Conservation (phyloP, 1,140 invertebrate genomes). For the Panagrolaimus sp. region DNA sequence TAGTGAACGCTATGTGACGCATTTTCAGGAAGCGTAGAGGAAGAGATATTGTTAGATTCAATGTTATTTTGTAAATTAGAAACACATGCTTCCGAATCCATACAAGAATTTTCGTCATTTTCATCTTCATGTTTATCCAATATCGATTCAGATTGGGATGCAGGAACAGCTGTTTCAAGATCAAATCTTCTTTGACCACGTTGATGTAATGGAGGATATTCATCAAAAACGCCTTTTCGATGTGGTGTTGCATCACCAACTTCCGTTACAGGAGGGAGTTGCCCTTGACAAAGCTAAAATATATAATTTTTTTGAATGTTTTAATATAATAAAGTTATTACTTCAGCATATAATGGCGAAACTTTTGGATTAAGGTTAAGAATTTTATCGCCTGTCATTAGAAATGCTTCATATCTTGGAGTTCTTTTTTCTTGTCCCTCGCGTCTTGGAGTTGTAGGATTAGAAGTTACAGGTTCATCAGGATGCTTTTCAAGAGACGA, state of each 20-base stretch:
- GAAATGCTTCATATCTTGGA: conserved; percentile 74
- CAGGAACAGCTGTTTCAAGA: conserved; percentile 28
- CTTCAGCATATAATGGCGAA: conserved; percentile 60
- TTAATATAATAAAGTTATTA: conserved; percentile 21
- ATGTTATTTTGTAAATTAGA: neutral
- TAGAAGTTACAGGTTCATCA: too few relatives aligned
- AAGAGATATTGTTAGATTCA: conserved; percentile 2
- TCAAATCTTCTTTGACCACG: conserved; percentile 23
- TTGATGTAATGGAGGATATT: conserved; percentile 20
- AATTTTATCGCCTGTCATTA: conserved; percentile 94
- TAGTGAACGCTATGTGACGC: neutral
- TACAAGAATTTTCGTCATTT: conserved; percentile 1
- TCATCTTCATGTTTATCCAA: conserved; percentile 16
- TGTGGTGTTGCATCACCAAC: conserved; percentile 23
- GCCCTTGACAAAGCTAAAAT: conserved; percentile 36
- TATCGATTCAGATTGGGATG: conserved; percentile 42
- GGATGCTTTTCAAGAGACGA: too few relatives aligned
- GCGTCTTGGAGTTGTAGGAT: too few relatives aligned
- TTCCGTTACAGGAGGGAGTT: conserved; percentile 44
- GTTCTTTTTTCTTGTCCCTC: neutral
- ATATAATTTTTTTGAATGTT: neutral
- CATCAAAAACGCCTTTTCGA: conserved; percentile 38
- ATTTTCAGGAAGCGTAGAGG: neutral
- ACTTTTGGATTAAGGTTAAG: conserved; percentile 71
- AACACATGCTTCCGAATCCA: neutral